Evolutionary conservation across 2,113 vertebrate species (phyloP).

Genomic region (Mungos mungo): DNA sequence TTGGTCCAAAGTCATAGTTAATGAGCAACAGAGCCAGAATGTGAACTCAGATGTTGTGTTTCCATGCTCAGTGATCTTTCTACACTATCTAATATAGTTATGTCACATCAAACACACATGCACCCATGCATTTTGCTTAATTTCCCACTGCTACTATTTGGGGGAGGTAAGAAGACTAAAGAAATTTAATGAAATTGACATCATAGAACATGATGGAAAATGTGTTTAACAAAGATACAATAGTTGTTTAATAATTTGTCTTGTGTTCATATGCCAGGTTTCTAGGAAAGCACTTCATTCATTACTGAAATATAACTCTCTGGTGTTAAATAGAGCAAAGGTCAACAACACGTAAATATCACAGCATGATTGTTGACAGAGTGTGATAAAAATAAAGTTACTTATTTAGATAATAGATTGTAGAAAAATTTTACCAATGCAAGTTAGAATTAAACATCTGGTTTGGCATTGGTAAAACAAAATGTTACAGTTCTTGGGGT

Average conservation of each 20-base stretch:
- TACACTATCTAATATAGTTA: not conserved
- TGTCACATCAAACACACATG: not conserved
- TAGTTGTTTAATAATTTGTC: not conserved
- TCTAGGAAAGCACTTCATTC: slow-evolving; percentile 4
- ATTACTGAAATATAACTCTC: not conserved
- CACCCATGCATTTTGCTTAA: not conserved
- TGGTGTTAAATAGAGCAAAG: slow-evolving; percentile 44
- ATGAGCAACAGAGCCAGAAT: not conserved
- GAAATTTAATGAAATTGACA: not conserved
- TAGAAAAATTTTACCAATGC: slow-evolving; percentile 17
- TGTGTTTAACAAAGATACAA: not conserved
- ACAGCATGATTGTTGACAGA: slow-evolving; percentile 25
- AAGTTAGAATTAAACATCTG: slow-evolving; percentile 26
- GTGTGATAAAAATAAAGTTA: slow-evolving; percentile 44
- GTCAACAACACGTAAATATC: not conserved
- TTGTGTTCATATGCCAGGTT: not conserved
- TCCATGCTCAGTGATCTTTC: not conserved
- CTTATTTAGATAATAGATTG: not conserved
- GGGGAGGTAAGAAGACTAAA: not conserved
- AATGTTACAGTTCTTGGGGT: not conserved
- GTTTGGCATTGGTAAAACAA: not conserved
- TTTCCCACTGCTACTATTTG: not conserved
- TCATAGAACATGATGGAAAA: not conserved
- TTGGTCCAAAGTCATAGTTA: not conserved
- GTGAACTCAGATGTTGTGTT: not conserved